Evolutionary conservation across 2,888 invertebrate species (phyloP).

Genomic region (Eupithecia pulchellata): DNA sequence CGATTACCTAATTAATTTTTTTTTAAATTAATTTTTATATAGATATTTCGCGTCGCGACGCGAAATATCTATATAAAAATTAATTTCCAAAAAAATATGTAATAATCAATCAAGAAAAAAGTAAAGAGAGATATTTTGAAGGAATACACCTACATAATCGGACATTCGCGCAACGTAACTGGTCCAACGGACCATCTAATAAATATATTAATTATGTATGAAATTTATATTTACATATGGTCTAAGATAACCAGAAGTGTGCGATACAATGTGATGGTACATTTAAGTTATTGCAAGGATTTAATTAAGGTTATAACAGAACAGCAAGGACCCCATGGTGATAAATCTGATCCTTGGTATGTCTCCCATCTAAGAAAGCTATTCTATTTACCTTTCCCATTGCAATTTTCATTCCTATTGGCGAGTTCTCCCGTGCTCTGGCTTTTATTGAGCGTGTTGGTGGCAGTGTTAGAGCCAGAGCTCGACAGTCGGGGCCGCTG

Average conservation of each 20-base stretch:
- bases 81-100: too few relatives aligned
- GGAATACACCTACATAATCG: too few relatives aligned
- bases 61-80: too few relatives aligned
- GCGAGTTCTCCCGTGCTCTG: constrained; percentile 85
- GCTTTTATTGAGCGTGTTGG: constrained; percentile 80
- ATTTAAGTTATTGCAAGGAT: background rate
- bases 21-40: too few relatives aligned
- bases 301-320: background rate
- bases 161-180: too few relatives aligned
- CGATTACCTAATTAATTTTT: too few relatives aligned
- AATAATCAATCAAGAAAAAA: too few relatives aligned
- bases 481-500: constrained; percentile 73
- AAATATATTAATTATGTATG: too few relatives aligned
- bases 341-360: background rate
- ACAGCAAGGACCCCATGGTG: background rate
- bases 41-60: too few relatives aligned
- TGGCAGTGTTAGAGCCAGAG: constrained; percentile 57
- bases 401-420: constrained; percentile 76
- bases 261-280: background rate
- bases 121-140: too few relatives aligned
- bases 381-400: constrained; percentile 57
- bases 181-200: too few relatives aligned
- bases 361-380: background rate
- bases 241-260: background rate
- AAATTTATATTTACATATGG: background rate